phyloP scores from a whole-genome alignment of 2,113 vertebrate genomes.

The Cyprinus carpio region DNA sequence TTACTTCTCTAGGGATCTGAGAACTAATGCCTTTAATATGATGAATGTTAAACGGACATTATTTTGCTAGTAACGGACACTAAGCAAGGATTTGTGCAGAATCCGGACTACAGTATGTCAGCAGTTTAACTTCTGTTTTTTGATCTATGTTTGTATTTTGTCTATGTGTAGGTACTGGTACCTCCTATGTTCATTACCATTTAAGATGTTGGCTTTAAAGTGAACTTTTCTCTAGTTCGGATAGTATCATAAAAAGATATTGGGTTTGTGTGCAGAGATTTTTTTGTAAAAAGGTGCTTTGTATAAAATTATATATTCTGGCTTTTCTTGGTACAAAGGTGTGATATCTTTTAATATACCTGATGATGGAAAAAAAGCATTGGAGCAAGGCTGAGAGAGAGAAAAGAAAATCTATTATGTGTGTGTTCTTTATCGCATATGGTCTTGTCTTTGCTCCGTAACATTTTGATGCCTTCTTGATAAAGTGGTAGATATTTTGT shows the following conservation, averaged over 20 bases:
- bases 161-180: constrained; percentile 98
- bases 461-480: constrained; percentile 99
- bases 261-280: constrained; percentile 93
- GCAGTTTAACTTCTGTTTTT: constrained; percentile 88
- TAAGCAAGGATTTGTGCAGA: constrained; percentile 79
- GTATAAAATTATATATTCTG: constrained; percentile 93
- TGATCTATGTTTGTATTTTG: constrained; percentile 80
- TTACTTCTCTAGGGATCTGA: constrained; percentile 68
- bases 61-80: constrained; percentile 72
- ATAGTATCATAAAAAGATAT: constrained; percentile 88
- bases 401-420: constrained; percentile 74
- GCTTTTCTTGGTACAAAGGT: constrained; percentile 97
- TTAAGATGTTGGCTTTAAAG: constrained; percentile 96
- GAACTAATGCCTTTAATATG: constrained; percentile 65
- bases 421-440: constrained; percentile 97
- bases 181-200: constrained; percentile 86
- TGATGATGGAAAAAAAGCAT: constrained; percentile 85
- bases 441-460: constrained; percentile 98
- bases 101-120: constrained; percentile 80
- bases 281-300: constrained; percentile 91
- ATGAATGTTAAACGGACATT: constrained; percentile 74
- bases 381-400: constrained; percentile 85
- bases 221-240: constrained; percentile 92
- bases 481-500: constrained; percentile 99
- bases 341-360: constrained; percentile 96